Evolutionary conservation across 2,113 vertebrate species (phyloP).

Genomic region (Columba livia): DNA sequence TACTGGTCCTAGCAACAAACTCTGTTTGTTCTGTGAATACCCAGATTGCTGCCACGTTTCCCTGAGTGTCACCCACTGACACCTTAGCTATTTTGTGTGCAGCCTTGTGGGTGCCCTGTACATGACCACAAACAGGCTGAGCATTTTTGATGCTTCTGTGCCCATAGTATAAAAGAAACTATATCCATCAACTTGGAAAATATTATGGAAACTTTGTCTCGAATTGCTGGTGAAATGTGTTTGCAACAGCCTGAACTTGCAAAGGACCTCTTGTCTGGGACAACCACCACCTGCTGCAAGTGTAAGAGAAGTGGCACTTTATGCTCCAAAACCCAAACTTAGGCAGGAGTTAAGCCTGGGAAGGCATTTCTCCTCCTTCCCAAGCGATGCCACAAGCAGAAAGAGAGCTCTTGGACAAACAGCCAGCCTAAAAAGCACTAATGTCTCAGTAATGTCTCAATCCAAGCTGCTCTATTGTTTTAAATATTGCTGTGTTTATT

Average conservation of each 20-base stretch:
- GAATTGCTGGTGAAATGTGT: not conserved
- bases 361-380: not conserved
- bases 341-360: not conserved
- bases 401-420: not conserved
- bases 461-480: slow-evolving; percentile 28
- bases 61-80: not conserved
- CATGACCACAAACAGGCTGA: not conserved
- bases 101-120: not conserved
- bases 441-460: not conserved
- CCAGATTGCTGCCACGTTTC: accelerated
- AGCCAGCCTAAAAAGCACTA: not conserved
- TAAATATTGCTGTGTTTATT: slow-evolving; percentile 29
- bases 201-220: not conserved
- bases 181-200: not conserved
- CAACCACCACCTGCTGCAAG: not conserved
- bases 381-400: not conserved
- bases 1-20: not conserved
- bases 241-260: not conserved
- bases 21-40: not conserved
- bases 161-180: not conserved
- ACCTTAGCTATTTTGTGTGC: not conserved
- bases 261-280: not conserved
- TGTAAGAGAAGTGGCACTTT: not conserved
- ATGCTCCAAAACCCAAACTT: not conserved
- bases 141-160: not conserved